phyloP scores from a whole-genome alignment of 2,888 invertebrate species.

The Ctena decussata region DNA sequence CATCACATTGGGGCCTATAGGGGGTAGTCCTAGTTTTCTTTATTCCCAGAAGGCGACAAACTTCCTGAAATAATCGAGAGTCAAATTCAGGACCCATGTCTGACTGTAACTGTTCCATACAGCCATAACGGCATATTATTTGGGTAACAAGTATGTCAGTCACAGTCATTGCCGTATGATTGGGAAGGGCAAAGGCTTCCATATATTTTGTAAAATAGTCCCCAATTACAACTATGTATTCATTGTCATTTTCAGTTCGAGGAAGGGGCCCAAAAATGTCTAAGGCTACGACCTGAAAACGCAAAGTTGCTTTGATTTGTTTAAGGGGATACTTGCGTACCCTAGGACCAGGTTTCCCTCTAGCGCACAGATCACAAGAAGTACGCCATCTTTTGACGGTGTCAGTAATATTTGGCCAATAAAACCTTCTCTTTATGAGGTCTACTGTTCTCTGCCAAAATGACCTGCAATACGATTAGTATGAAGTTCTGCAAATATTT shows the following conservation, averaged over 20 bases:
- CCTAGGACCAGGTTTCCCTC: slow-evolving; percentile 58
- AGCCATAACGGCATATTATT: slow-evolving; percentile 18
- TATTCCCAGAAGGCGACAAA: slow-evolving; percentile 11
- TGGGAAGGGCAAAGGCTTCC: slow-evolving; percentile 37
- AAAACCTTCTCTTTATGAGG: slow-evolving; percentile 38
- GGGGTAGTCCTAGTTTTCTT: slow-evolving; percentile 28
- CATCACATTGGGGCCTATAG: slow-evolving; percentile 31
- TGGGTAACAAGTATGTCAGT: slow-evolving; percentile 42
- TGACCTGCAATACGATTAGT: slow-evolving; percentile 44
- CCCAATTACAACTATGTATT: slow-evolving; percentile 36
- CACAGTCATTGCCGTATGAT: slow-evolving; percentile 42
- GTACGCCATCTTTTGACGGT: slow-evolving; percentile 44
- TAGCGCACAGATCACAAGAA: slow-evolving; percentile 52
- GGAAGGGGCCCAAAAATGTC: slow-evolving; percentile 25
- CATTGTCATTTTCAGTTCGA: slow-evolving; percentile 20
- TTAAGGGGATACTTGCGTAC: slow-evolving; percentile 45
- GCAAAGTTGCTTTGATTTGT: slow-evolving; percentile 19
- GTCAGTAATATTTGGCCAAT: slow-evolving; percentile 52
- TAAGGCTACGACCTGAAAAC: slow-evolving; percentile 10
- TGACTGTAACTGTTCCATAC: slow-evolving; percentile 18
- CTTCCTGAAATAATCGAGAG: neutral
- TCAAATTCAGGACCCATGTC: slow-evolving; percentile 25
- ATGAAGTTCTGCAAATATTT: slow-evolving; percentile 48
- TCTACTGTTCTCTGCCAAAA: slow-evolving; percentile 50
- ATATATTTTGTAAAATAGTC: slow-evolving; percentile 50